phyloP scores from a whole-genome alignment of 2,888 invertebrate species.

The Byasa hedistus region DNA sequence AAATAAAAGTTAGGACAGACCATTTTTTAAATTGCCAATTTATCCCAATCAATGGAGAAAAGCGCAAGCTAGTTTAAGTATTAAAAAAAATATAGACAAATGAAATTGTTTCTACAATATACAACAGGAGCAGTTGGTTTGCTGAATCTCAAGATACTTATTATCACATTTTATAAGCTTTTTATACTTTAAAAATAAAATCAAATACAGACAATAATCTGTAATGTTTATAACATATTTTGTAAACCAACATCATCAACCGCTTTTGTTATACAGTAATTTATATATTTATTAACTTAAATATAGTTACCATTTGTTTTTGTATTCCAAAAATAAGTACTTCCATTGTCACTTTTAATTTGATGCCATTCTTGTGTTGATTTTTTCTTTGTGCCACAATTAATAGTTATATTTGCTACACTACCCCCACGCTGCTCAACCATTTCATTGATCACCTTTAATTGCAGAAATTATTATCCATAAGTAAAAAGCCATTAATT shows the following conservation, averaged over 20 bases:
- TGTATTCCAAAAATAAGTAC: constrained; percentile 92
- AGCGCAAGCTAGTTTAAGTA: too few relatives aligned
- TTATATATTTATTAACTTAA: neutral
- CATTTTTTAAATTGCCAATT: too few relatives aligned
- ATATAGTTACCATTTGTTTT: constrained; percentile 86
- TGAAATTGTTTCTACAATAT: too few relatives aligned
- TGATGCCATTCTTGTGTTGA: constrained; percentile 84
- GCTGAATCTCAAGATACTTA: too few relatives aligned
- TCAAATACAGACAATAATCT: too few relatives aligned
- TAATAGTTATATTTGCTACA: constrained; percentile 42
- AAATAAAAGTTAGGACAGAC: too few relatives aligned
- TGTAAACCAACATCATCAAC: neutral
- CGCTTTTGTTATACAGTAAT: neutral
- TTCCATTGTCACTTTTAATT: constrained; percentile 86
- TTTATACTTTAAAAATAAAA: too few relatives aligned
- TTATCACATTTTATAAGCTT: too few relatives aligned
- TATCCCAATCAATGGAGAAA: too few relatives aligned
- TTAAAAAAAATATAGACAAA: too few relatives aligned
- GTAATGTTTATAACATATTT: too few relatives aligned
- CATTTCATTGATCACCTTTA: constrained; percentile 67
- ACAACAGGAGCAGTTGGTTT: too few relatives aligned
- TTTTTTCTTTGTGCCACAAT: constrained; percentile 35
- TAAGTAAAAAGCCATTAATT: neutral
- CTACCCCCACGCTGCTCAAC: constrained; percentile 50
- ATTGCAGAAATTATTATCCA: neutral